Evolutionary conservation across 2,113 vertebrate genomes (phyloP).

Genomic region (Strix uralensis): DNA sequence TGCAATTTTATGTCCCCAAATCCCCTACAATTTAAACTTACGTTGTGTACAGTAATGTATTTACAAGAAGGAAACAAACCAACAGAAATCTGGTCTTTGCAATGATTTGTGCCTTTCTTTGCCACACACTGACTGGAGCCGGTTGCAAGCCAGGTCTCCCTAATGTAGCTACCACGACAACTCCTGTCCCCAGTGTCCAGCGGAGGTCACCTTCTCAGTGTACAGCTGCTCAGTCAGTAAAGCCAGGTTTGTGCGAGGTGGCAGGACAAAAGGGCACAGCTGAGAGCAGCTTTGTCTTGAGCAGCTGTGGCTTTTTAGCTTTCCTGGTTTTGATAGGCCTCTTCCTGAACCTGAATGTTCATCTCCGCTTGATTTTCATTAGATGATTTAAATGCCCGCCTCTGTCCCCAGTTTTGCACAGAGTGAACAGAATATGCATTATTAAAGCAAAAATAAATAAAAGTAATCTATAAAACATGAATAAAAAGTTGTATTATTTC

Average conservation of each 20-base stretch:
- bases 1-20: constrained; percentile 72
- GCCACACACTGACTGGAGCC: constrained; percentile 76
- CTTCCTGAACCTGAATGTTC: constrained; percentile 72
- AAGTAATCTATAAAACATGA: constrained; percentile 75
- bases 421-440: constrained; percentile 81
- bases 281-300: constrained; percentile 57
- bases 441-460: constrained; percentile 82
- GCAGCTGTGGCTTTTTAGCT: constrained; percentile 70
- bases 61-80: constrained; percentile 70
- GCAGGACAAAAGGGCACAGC: constrained; percentile 34
- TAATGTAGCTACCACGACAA: constrained; percentile 62
- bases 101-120: constrained; percentile 85
- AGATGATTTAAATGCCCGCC: constrained; percentile 68
- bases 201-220: constrained; percentile 59
- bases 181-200: constrained; percentile 43
- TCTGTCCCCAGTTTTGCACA: constrained; percentile 76
- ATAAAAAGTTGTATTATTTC: constrained; percentile 78
- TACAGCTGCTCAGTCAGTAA: constrained; percentile 43
- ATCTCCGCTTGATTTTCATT: constrained; percentile 76
- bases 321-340: constrained; percentile 65
- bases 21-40: constrained; percentile 52
- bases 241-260: constrained; percentile 30
- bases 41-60: constrained; percentile 72
- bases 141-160: constrained; percentile 67
- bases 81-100: constrained; percentile 76